Base-by-base conservation (phyloP, 2,113 vertebrate genomes). In the Microcebus tavaratra region DNA sequence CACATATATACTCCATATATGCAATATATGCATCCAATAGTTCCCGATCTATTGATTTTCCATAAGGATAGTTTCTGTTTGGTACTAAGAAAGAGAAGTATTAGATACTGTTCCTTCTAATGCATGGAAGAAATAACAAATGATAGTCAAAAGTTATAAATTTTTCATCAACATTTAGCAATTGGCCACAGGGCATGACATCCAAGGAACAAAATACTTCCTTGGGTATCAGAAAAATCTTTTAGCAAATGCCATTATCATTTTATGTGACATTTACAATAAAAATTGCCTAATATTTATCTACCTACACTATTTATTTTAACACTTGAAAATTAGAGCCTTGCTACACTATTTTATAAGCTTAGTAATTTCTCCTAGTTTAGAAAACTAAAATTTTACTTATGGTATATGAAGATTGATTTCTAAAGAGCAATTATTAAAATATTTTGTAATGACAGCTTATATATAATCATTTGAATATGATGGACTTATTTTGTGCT, bases 211-310 rank as follows among this genome's bases (percentile, higher is more conserved):
- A 94, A 88, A 88, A 83, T 88, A 2, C 45, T 80, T 80, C 29
- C 27, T 79, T 72, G 63, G 65, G 13, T 89, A 92, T 72, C 53
- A 61, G 25, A 36, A 63, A 89, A 84, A 96, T 82, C 42, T 92
- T 84, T 63, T 80, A 88, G n/a, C 63, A 95, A 88, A 79, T 80
- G 31, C 31, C 31, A 65, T 42, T 89, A 50, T 17, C 39, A 67
- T 85, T 95, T 84, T 45, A 61, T 85, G 36, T 89, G 79, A 85
- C 25, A 92, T 84, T 95, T 95, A 25, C 63, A 82, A n/a, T 76
- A 6, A 80, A 91, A 92, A 89, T 80, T 45, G 27, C 8, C 45
- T 72, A 84, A 67, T 63, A 89, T 73, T 79, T 72, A 48, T 85
- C 34, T 80, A 48, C 14, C 2, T 76, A 36, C 45, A 59, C 14